Evolutionary conservation across 2,888 invertebrate genomes (phyloP).

Genomic region (Cheilosia variabilis): DNA sequence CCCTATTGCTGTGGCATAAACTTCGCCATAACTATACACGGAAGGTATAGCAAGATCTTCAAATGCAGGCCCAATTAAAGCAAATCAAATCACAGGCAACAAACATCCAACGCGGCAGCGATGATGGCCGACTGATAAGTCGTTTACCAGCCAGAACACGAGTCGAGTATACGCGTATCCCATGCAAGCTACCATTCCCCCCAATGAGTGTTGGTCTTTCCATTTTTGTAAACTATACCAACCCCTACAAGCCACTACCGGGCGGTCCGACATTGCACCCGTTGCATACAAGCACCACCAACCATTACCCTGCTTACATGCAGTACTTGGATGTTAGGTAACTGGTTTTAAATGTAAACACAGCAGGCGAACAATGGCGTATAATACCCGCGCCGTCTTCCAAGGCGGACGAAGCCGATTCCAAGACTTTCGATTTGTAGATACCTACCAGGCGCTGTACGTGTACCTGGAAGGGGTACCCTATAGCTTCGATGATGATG

Average conservation of each 20-base stretch:
- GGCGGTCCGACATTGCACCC: conserved; percentile 74
- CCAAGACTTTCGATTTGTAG: conserved; percentile 70
- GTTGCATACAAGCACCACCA: conserved; percentile 67
- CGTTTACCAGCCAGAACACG: conserved; percentile 53
- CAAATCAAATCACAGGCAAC: conserved; percentile 56
- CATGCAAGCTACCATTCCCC: conserved; percentile 29
- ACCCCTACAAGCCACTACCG: conserved; percentile 70
- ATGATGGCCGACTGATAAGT: conserved; percentile 74
- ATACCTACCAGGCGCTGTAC: conserved; percentile 4
- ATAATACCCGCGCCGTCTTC: conserved; percentile 53
- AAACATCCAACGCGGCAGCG: conserved; percentile 54
- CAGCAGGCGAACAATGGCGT: conserved; percentile 66
- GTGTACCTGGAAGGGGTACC: conserved; percentile 40
- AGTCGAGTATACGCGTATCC: conserved; percentile 31
- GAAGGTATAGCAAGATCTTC: conserved; percentile 6
- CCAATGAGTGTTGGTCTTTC: conserved; percentile 11
- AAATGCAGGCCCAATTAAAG: conserved; percentile 65
- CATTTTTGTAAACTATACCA: conserved; percentile 57
- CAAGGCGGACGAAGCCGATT: conserved; percentile 42
- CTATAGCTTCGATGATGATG: conserved; percentile 23
- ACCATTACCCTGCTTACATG: conserved; percentile 74
- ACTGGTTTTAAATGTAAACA: conserved; percentile 75
- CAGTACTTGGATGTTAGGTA: conserved; percentile 73
- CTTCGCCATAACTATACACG: neutral
- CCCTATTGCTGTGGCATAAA: neutral